Evolutionary conservation across 2,113 vertebrate species (phyloP).

Genomic region (Forbesichthys agassizii): DNA sequence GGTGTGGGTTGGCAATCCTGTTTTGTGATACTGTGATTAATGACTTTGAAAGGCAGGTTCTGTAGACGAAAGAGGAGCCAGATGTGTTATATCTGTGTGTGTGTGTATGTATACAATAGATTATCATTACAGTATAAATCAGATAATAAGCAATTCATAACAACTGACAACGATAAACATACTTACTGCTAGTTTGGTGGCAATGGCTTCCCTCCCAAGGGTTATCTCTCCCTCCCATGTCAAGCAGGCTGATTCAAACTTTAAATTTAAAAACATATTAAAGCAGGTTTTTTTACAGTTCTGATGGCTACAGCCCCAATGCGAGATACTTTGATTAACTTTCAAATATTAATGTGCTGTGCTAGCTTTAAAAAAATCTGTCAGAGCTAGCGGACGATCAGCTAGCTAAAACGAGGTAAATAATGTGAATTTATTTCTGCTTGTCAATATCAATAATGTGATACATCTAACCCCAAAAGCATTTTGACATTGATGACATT

Average conservation of each 20-base stretch:
- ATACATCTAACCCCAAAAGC: no score
- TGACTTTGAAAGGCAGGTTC: constrained; percentile 71
- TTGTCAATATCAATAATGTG: no score
- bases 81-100: not conserved
- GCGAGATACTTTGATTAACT: not conserved
- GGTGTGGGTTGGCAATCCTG: constrained; percentile 72
- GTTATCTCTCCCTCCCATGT: constrained; percentile 76
- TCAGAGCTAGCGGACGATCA: no score
- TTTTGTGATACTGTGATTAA: constrained; percentile 68
- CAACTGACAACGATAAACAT: not conserved
- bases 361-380: no score
- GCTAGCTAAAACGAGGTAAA: no score
- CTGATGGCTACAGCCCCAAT: not conserved
- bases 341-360: not conserved
- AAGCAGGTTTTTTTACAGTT: no score
- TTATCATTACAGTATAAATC: not conserved
- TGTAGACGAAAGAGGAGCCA: constrained; percentile 29
- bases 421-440: no score
- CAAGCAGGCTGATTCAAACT: constrained; percentile 66
- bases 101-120: not conserved
- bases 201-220: constrained; percentile 69
- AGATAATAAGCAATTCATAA: not conserved
- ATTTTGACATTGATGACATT: no score
- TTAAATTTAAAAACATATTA: not conserved
- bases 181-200: constrained; percentile 70